phyloP scores from a whole-genome alignment of 2,797 vertebrate genomes.

The Pangasius macronema region DNA sequence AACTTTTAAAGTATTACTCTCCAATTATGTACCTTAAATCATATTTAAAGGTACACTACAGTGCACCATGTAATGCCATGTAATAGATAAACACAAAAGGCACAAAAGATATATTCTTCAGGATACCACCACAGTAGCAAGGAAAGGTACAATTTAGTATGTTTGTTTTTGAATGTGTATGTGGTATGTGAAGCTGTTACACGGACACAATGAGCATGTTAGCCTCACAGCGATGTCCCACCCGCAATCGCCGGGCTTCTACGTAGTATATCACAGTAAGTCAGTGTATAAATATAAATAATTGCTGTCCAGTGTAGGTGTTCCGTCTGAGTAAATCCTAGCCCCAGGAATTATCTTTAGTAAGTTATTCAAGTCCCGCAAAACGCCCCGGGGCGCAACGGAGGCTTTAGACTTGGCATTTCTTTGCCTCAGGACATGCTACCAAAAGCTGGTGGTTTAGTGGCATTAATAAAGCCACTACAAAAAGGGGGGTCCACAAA shows the following conservation, averaged over 20 bases:
- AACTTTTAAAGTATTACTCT: neutral
- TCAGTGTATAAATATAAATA: slow-evolving; percentile 10
- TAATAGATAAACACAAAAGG: neutral
- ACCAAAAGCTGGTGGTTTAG: slow-evolving; percentile 6
- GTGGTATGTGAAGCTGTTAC: neutral
- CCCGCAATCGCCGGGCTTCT: neutral
- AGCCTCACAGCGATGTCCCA: neutral
- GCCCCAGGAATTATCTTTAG: slow-evolving; percentile 20
- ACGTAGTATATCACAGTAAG: neutral
- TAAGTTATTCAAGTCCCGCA: slow-evolving; percentile 29
- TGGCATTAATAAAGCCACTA: neutral
- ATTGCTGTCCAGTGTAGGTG: neutral
- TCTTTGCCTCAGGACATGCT: slow-evolving; percentile 23
- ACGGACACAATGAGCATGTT: neutral
- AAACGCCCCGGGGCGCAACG: neutral
- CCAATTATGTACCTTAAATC: neutral
- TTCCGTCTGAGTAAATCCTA: neutral
- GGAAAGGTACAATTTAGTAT: neutral
- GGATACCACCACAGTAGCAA: neutral
- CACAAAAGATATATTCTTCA: neutral
- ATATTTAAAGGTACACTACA: neutral
- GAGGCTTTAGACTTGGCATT: slow-evolving; percentile 14
- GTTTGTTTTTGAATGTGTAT: neutral
- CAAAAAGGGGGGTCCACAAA: neutral
- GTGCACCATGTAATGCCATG: too few relatives aligned